Conservation (phyloP, 2,797 vertebrate genomes). For the Acrossocheilus wenchowensis region DNA sequence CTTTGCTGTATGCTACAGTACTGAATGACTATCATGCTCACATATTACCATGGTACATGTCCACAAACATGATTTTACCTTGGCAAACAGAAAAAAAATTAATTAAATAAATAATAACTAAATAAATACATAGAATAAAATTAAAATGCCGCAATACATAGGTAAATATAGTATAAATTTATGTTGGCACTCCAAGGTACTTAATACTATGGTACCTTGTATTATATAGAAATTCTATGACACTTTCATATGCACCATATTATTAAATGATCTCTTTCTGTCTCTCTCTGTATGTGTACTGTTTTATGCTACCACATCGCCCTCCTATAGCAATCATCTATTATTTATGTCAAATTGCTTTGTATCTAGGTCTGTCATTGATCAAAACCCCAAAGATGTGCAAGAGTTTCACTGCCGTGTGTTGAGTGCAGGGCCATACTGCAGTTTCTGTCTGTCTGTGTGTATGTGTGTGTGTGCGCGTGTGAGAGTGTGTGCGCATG, state of each 20-base stretch:
- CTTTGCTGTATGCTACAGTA: neutral
- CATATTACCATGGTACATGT: neutral
- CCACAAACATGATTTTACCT: neutral
- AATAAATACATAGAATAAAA: neutral
- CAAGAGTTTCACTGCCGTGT: neutral
- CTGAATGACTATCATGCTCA: neutral
- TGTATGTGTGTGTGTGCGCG: constrained; percentile 9
- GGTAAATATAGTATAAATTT: neutral
- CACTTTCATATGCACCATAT: neutral
- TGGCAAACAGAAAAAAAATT: neutral
- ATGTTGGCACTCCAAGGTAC: neutral
- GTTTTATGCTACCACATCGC: constrained; percentile 20
- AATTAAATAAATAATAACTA: too few relatives aligned
- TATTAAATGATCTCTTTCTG: neutral
- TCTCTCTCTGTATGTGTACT: neutral
- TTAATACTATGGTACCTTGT: neutral
- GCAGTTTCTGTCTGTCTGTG: constrained; percentile 12
- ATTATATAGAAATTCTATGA: neutral
- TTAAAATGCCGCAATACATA: neutral
- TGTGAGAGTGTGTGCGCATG: neutral
- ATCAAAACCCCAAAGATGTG: constrained; percentile 26
- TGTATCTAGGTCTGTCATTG: constrained; percentile 24
- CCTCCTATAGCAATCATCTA: constrained; percentile 35
- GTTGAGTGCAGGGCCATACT: neutral
- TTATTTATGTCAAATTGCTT: constrained; percentile 45